phyloP scores from a whole-genome alignment of 2,888 invertebrate genomes.

The Blastobasis lacticolella region DNA sequence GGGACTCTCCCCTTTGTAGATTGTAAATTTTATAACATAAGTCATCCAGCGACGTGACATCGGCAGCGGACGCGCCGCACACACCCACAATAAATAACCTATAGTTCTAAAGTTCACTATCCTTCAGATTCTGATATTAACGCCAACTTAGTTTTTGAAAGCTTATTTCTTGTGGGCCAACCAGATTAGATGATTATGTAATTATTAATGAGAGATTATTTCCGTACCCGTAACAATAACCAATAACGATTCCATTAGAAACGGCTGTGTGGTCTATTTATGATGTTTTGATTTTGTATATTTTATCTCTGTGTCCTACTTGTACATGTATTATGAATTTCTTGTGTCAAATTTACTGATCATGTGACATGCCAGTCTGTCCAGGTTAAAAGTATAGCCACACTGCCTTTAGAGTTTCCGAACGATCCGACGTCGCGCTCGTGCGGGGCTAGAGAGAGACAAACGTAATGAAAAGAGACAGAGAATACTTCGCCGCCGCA shows the following conservation, averaged over 20 bases:
- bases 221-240: neutral
- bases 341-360: constrained; percentile 18
- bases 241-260: constrained; percentile 2
- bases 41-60: constrained; percentile 1
- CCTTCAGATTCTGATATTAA: neutral
- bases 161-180: constrained; percentile 52
- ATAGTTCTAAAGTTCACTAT: neutral
- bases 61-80: constrained; percentile 11
- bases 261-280: constrained; percentile 57
- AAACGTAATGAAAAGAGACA: constrained; percentile 24
- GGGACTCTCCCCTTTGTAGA: constrained; percentile 44
- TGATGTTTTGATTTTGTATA: constrained; percentile 18
- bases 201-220: neutral
- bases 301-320: constrained; percentile 15
- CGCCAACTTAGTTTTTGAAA: constrained; percentile 2
- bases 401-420: constrained; percentile 62
- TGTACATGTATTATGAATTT: constrained; percentile 19
- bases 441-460: constrained; percentile 48
- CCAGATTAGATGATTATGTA: constrained; percentile 2
- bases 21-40: constrained; percentile 26
- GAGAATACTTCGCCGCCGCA: constrained; percentile 45
- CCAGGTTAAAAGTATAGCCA: constrained; percentile 65
- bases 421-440: constrained; percentile 33
- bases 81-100: constrained; percentile 40
- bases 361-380: constrained; percentile 51